Base-by-base conservation (phyloP, 2,888 invertebrate species). In the Limnephilus rhombicus region DNA sequence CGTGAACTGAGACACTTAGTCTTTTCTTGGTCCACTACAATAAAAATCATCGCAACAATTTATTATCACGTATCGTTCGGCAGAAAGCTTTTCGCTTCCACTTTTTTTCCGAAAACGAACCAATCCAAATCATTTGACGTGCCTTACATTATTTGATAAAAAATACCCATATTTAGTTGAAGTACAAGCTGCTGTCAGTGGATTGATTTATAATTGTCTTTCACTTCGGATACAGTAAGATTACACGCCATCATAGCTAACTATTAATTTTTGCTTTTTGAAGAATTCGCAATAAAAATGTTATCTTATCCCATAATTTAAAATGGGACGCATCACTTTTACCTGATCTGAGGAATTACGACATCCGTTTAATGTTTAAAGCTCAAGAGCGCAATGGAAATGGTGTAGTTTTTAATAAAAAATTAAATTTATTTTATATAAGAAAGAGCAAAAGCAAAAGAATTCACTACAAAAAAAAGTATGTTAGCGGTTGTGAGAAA, bases 311-410 rank as follows among this genome's bases (percentile, higher is more conserved):
- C 24, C n/a, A 83, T 83, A 37, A 83, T 83, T 83, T 83, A 41
- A 83, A 83, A 41, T 24, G 24, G 24, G 37, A n/a, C 83, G 37
- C 83, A 4, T 34, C 34, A 34, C 37, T 24, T 83, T 37, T 34
- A 41, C 83, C 31, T 37, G 83, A 83, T 83, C 83, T 18, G 83
- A 83, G 7, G 37, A 83, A 83, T 34, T 83, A 41, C 83, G 18
- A 83, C 83, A 37, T 83, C 83, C 83, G 24, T 37, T 34, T 83
- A 18, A 83, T 83, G 24, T 24, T 83, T 11, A 37, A 83, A 7
- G 24, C 41, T 34, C 83, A 37, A 31, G 18, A 83, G 83, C 37
- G 34, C 18, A 83, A 37, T 83, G 83, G 82, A 24, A 68, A 68
- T 0, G 24, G 24, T 68, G 9, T n/a, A 24, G 1, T n/a, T 53